Percentiles rank a stretch among this genome's conserved stretches.
phyloP scores from a whole-genome alignment of 2,797 vertebrate species.

The Darevskia nairensis region DNA sequence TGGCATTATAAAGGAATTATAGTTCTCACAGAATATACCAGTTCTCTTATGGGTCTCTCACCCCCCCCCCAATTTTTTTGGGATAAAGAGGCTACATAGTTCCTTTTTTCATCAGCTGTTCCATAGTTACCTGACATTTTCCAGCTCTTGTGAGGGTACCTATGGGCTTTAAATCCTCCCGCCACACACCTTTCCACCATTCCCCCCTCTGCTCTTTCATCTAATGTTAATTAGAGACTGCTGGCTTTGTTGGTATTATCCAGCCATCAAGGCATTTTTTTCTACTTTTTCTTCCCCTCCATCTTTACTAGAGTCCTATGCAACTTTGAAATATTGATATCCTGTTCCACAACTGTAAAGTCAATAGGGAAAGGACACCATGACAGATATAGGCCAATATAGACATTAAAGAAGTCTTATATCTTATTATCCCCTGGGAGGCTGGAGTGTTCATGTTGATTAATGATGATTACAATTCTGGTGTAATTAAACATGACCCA shows the following conservation, averaged over 20 bases:
- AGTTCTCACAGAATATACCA: conserved; percentile 47
- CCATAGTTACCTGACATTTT: conserved; percentile 31
- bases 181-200: conserved; percentile 34
- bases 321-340: conserved; percentile 39
- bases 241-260: conserved; percentile 37
- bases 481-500: conserved; percentile 61
- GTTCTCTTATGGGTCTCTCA: background rate
- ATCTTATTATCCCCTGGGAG: conserved; percentile 9
- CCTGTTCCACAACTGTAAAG: conserved; percentile 13
- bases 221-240: conserved; percentile 61
- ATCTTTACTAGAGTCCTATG: background rate
- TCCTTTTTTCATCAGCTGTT: conserved; percentile 33
- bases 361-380: conserved; percentile 26
- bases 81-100: background rate
- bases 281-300: conserved; percentile 36
- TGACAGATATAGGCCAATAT: background rate
- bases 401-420: conserved; percentile 38
- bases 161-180: conserved; percentile 47
- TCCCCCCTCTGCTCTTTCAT: conserved; percentile 37
- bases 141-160: conserved; percentile 47
- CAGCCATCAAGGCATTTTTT: conserved; percentile 38
- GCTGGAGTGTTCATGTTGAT: conserved; percentile 32
- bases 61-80: background rate
- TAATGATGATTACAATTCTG: conserved; percentile 67
- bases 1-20: conserved; percentile 29